phyloP scores from a whole-genome alignment of 2,888 invertebrate genomes.

The Melinaea menophilus region DNA sequence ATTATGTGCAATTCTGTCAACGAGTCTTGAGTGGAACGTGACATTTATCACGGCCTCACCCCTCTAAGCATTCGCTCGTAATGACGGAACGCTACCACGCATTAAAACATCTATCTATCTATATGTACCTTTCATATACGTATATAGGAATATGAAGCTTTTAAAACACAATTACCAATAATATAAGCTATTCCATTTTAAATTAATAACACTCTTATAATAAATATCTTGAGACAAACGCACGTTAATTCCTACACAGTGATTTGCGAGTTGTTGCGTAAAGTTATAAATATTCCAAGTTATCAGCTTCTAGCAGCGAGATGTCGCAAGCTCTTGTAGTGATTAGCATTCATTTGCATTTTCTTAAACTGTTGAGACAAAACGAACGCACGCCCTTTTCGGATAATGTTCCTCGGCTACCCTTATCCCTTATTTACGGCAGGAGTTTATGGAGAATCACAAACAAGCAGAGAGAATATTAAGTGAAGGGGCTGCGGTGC shows the following conservation, averaged over 20 bases:
- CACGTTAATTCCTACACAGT: constrained; percentile 5
- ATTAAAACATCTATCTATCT: background rate
- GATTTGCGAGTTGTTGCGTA: constrained; percentile 9
- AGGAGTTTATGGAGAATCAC: constrained; percentile 33
- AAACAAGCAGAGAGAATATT: constrained; percentile 38
- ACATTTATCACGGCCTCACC: constrained; percentile 37
- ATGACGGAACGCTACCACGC: constrained; percentile 10
- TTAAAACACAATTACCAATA: too few relatives aligned
- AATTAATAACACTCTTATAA: too few relatives aligned
- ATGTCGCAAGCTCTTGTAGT: constrained; percentile 37
- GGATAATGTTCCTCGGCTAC: constrained; percentile 21
- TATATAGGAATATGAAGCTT: too few relatives aligned
- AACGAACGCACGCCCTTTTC: constrained; percentile 17
- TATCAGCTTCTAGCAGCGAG: constrained; percentile 14
- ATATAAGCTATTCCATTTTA: too few relatives aligned
- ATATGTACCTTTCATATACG: background rate
- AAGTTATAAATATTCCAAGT: constrained; percentile 11
- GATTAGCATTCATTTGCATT: constrained; percentile 54
- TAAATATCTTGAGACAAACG: too few relatives aligned
- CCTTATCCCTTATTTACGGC: constrained; percentile 23
- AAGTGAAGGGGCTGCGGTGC: constrained; percentile 16
- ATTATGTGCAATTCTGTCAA: constrained; percentile 52
- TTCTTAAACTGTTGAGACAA: constrained; percentile 37
- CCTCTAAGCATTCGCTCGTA: constrained; percentile 10
- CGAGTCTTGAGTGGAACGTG: constrained; percentile 43